A percentile compares a stretch with the other conserved stretches of the same genome.
Evolutionary conservation across 1,140 invertebrate genomes (phyloP).

Genomic region (Luehdorfia chinensis): DNA sequence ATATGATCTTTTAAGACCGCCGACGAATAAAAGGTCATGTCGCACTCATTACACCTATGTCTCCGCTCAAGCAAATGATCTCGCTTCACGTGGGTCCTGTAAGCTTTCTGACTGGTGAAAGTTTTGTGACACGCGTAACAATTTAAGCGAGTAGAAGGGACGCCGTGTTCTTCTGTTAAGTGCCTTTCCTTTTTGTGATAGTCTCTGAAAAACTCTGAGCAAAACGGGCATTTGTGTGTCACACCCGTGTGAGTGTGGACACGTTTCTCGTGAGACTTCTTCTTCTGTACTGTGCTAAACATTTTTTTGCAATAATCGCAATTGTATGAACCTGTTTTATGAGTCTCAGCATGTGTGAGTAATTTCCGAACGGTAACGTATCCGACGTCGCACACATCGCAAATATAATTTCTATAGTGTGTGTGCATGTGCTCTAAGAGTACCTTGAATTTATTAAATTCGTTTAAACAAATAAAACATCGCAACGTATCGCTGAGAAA

Average conservation of each 20-base stretch:
- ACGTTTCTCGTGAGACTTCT: conserved; percentile 19
- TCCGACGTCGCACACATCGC: conserved; percentile 26
- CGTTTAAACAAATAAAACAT: conserved; percentile 26
- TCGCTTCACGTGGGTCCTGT: conserved; percentile 24
- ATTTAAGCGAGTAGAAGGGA: conserved; percentile 15
- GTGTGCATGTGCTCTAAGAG: conserved; percentile 34
- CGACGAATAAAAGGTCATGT: conserved; percentile 26
- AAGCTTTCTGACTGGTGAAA: conserved; percentile 14
- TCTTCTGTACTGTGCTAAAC: conserved; percentile 21
- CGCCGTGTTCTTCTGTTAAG: conserved; percentile 25
- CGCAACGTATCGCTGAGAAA: conserved; percentile 20
- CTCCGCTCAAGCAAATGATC: conserved; percentile 32
- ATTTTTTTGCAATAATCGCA: conserved; percentile 28
- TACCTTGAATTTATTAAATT: conserved; percentile 28
- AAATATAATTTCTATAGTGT: conserved; percentile 31
- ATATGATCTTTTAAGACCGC: conserved; percentile 29
- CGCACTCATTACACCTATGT: conserved; percentile 37
- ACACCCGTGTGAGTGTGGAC: conserved; percentile 17
- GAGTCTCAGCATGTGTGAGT: conserved; percentile 21
- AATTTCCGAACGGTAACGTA: conserved; percentile 23
- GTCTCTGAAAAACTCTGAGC: no score
- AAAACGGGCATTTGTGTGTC: no score
- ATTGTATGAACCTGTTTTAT: conserved; percentile 20
- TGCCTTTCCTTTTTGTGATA: conserved; percentile 23
- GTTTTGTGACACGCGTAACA: conserved; percentile 33